Conservation (phyloP, 2,888 invertebrate genomes). For the Caenorhabditis plicata region DNA sequence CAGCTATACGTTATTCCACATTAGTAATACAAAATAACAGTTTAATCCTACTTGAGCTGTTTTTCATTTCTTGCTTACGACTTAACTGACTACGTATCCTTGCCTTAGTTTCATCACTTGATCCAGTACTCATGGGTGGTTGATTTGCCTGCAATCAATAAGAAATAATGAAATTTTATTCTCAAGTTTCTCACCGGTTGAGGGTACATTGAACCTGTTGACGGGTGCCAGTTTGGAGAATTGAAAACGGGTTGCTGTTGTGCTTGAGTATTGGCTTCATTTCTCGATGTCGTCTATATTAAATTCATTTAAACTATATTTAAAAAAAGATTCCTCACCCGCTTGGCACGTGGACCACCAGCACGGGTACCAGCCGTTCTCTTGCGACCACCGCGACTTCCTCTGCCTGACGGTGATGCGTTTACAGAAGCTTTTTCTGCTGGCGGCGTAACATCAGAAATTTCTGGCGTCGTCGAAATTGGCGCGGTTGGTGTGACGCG, state of each 20-base stretch:
- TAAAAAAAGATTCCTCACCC: constrained; percentile 1
- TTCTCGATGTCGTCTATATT: constrained; percentile 10
- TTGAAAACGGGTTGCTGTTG: neutral
- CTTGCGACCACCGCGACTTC: constrained; percentile 25
- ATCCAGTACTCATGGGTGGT: constrained; percentile 34
- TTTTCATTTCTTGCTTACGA: constrained; percentile 22
- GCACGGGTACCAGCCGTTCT: constrained; percentile 18
- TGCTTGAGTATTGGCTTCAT: neutral
- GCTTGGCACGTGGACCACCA: constrained; percentile 24
- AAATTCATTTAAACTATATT: too few relatives aligned
- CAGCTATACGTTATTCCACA: constrained; percentile 2
- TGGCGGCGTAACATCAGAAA: neutral
- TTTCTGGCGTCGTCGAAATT: neutral
- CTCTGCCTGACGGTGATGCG: constrained; percentile 14
- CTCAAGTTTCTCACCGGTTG: too few relatives aligned
- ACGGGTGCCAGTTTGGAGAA: too few relatives aligned
- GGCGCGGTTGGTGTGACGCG: neutral
- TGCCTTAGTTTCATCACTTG: constrained; percentile 25
- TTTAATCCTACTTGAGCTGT: constrained; percentile 16
- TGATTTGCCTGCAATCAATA: constrained; percentile 4
- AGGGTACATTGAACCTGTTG: too few relatives aligned
- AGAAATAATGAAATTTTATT: too few relatives aligned
- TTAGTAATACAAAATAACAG: neutral
- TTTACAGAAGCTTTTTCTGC: constrained; percentile 12
- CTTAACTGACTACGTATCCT: constrained; percentile 15